phyloP scores from a whole-genome alignment of 1,140 invertebrate species.

The Pseudomyrmex concolor region DNA sequence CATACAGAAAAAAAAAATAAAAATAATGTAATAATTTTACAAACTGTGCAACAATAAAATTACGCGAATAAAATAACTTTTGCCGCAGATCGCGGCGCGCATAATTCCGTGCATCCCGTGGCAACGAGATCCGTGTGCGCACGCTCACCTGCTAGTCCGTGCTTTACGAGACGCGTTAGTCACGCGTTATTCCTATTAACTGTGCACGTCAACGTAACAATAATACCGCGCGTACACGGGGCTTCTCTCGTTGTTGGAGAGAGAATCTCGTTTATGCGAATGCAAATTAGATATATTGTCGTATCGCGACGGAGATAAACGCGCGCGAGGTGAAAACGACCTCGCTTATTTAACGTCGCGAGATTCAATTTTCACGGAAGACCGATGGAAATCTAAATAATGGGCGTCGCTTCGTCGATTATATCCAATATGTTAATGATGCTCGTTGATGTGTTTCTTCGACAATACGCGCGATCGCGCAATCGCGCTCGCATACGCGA shows the following conservation, averaged over 20 bases:
- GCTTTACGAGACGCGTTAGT: constrained; percentile 67
- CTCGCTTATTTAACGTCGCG: constrained; percentile 25
- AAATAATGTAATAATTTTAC: too few relatives aligned
- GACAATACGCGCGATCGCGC: neutral
- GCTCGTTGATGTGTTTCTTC: constrained; percentile 3
- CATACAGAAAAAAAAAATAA: too few relatives aligned
- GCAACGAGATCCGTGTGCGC: constrained; percentile 62
- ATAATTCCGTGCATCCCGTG: constrained; percentile 12
- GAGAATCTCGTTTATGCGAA: constrained; percentile 59
- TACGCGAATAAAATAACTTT: too few relatives aligned
- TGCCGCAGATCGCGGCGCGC: neutral
- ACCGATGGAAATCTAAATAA: constrained; percentile 43
- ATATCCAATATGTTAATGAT: constrained; percentile 47
- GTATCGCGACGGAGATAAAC: constrained; percentile 6
- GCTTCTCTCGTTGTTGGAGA: neutral
- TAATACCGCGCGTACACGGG: constrained; percentile 41
- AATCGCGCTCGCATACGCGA: neutral
- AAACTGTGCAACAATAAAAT: too few relatives aligned
- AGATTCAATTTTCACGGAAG: constrained; percentile 47
- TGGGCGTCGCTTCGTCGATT: neutral
- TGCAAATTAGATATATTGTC: constrained; percentile 59
- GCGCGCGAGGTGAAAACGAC: constrained; percentile 3
- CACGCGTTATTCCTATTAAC: constrained; percentile 72
- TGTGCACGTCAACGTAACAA: constrained; percentile 54
- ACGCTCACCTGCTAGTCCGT: constrained; percentile 56